These are phyloP conservation scores for Thera britannica DNA, from an alignment of 2,888 invertebrate genomes.

Conservation along the genomic window DNA sequence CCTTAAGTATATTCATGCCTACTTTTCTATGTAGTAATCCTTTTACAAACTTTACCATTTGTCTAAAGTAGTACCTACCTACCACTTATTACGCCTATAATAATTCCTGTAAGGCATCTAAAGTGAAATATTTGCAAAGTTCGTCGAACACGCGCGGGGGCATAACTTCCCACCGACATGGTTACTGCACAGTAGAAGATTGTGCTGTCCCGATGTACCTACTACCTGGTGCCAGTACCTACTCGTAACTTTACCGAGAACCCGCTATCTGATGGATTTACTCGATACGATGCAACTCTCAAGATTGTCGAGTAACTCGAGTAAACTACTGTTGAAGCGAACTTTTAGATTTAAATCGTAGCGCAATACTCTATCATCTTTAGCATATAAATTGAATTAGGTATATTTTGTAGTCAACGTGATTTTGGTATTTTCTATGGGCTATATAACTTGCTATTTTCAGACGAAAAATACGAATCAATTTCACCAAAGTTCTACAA, in stretches of 20 bases:
- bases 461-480: not conserved
- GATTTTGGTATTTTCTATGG: not conserved
- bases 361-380: not conserved
- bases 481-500: conserved; percentile 26
- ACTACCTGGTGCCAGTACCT: conserved; percentile 40
- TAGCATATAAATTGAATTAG: not conserved
- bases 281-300: conserved; percentile 45
- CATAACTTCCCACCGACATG: conserved; percentile 60
- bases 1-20: no score
- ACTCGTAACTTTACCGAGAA: conserved; percentile 50
- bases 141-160: conserved; percentile 50
- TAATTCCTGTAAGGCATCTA: not conserved
- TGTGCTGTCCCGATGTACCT: conserved; percentile 37
- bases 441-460: no score
- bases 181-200: conserved; percentile 55
- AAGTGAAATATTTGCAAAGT: conserved; percentile 43
- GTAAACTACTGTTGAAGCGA: conserved; percentile 11
- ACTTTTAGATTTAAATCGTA: conserved; percentile 14
- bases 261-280: conserved; percentile 52
- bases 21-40: no score
- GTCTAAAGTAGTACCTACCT: not conserved
- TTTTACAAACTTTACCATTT: no score
- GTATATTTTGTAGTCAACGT: not conserved
- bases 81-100: not conserved
- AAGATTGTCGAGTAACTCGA: conserved; percentile 25